A percentile compares a stretch with the other conserved stretches of the same genome.
These are phyloP conservation scores for Spondyliosoma cantharus DNA, from an alignment of 2,797 vertebrate species.

Conservation along the genomic window DNA sequence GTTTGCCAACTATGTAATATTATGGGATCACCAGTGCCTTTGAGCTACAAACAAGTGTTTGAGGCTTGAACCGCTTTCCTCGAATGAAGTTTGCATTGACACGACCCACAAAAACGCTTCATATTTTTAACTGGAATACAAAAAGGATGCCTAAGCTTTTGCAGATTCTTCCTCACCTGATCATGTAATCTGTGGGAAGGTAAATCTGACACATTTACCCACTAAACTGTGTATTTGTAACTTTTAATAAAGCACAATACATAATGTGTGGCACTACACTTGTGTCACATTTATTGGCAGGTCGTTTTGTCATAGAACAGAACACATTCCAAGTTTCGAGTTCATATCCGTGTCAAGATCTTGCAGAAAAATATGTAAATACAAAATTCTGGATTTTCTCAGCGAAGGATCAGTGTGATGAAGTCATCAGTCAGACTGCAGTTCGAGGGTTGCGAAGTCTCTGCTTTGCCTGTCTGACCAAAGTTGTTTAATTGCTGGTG, in stretches of 20 bases:
- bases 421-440: constrained; percentile 34
- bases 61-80: constrained; percentile 59
- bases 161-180: background rate
- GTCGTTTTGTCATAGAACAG: background rate
- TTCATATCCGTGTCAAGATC: constrained; percentile 8
- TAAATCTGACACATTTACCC: constrained; percentile 8
- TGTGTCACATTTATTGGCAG: constrained; percentile 19
- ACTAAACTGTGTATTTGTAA: constrained; percentile 5
- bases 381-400: constrained; percentile 12
- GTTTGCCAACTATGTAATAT: constrained; percentile 40
- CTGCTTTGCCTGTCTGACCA: constrained; percentile 60
- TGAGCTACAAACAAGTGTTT: constrained; percentile 60
- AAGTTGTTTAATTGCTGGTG: constrained; percentile 75
- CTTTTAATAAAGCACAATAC: constrained; percentile 17
- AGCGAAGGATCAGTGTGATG: background rate
- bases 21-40: constrained; percentile 78
- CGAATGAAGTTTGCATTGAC: constrained; percentile 31
- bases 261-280: background rate
- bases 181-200: background rate
- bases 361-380: constrained; percentile 16
- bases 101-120: constrained; percentile 21
- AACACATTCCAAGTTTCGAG: background rate
- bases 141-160: background rate
- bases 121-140: constrained; percentile 2
- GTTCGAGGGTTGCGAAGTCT: constrained; percentile 22